A percentile compares a stretch with the other conserved stretches of the same genome.
Evolutionary conservation across 2,113 vertebrate species (phyloP).

Genomic region (Emydura subglobosa): DNA sequence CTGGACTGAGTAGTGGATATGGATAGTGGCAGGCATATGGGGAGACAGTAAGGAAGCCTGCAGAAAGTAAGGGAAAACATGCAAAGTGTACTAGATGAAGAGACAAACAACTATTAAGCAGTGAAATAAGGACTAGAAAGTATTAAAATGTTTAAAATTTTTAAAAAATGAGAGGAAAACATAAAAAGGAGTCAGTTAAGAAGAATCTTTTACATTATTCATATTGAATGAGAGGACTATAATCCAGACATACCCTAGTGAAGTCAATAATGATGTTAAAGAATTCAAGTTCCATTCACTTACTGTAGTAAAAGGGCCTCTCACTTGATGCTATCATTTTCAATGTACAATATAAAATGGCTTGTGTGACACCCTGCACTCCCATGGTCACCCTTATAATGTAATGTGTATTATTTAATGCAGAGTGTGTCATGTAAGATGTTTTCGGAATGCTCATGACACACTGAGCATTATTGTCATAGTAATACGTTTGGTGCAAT

Average conservation of each 20-base stretch:
- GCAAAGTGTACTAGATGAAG: accelerated
- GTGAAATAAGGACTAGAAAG: not conserved
- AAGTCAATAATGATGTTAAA: not conserved
- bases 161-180: accelerated
- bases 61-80: not conserved
- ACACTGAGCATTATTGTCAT: too few relatives aligned
- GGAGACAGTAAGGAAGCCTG: not conserved
- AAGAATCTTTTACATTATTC: not conserved
- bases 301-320: not conserved
- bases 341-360: not conserved
- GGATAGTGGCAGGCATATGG: accelerated
- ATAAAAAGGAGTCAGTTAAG: not conserved
- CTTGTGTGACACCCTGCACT: too few relatives aligned
- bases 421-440: too few relatives aligned
- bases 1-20: not conserved
- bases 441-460: too few relatives aligned
- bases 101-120: not conserved
- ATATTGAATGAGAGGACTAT: not conserved
- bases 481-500: too few relatives aligned
- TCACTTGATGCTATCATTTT: not conserved
- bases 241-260: accelerated
- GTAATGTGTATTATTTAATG: too few relatives aligned
- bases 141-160: not conserved
- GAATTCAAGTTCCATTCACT: not conserved
- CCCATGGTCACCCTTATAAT: too few relatives aligned